Evolutionary conservation across 1,140 invertebrate genomes (phyloP), one percentile per base, ranked within the genome.

Genomic region (Micrasema longulum): DNA sequence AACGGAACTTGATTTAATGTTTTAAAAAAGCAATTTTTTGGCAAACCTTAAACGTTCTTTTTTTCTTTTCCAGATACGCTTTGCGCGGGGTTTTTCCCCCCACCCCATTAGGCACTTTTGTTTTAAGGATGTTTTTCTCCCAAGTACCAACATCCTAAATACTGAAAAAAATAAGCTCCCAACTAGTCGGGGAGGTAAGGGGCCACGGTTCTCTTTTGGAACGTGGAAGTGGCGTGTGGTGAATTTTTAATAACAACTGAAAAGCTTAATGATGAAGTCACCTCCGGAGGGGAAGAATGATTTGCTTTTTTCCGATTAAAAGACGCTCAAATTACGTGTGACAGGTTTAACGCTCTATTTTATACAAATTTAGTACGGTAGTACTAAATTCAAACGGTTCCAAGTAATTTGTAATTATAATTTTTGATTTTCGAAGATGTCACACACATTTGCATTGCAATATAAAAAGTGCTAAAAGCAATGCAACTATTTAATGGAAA

Each of bases 231-330:
- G 74, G 71, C 71, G 74, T 76, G 74, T 71, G 74, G 74, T 76
- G 74, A 73, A 76, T 76, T 70, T 76, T 76, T 76, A 76, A 76
- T 76, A 73, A 73, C 72, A 71, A 71, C 67, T 48, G 62, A 72
- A 73, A 76, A 71, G 74, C 71, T 71, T 76, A 76, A 76, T 76
- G 74, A 73, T 73, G 69, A 76, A 76, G 74, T 73, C 73, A 48
- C 53, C 12, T 14, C 16, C 5, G n/a, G 14, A 53, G 53, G 67
- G 67, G 41, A 68, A 55, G 20, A 47, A 23, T 62, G 16, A 23
- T 64, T 64, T 20, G 23, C 41, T 36, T 48, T 14, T 26, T 43
- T 23, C 36, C 62, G 9, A 35, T 47, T 18, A 62, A n/a, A 64
- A 43, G 43, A 11, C 3, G 20, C n/a, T 4, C 3, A 64, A 64